Conservation (phyloP, 2,113 vertebrate species). For the Lucifuga dentata region DNA sequence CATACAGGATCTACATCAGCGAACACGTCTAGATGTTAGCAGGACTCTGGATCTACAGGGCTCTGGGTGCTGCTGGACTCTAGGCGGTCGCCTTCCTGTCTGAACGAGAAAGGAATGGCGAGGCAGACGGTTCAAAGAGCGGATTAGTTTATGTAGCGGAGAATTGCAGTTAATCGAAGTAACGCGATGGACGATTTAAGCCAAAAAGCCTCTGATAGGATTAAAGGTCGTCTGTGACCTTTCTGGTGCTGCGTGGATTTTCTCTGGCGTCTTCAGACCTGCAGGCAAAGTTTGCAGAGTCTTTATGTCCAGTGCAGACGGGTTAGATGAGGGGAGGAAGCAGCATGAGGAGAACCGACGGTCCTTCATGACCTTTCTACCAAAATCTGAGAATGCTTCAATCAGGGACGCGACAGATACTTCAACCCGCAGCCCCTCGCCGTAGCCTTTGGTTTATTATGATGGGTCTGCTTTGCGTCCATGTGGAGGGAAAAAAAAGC, state of each 20-base stretch:
- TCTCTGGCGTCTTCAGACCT: too few species aligned
- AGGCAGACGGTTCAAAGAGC: neutral
- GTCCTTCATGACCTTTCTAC: neutral
- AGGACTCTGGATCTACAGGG: conserved; percentile 8
- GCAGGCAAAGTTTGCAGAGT: too few species aligned
- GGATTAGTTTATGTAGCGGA: neutral
- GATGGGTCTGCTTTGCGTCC: conserved; percentile 10
- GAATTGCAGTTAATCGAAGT: conserved; percentile 13
- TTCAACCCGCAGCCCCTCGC: neutral
- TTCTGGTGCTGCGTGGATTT: conserved; percentile 19
- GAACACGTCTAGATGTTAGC: neutral
- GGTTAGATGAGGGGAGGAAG: too few species aligned
- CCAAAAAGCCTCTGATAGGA: too few species aligned
- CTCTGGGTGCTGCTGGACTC: conserved; percentile 21
- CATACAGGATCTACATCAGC: neutral
- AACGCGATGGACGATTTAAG: too few species aligned
- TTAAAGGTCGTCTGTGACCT: neutral
- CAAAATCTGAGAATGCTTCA: neutral
- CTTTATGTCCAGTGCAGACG: neutral
- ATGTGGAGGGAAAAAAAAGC: conserved; percentile 9
- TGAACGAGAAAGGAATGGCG: conserved; percentile 6
- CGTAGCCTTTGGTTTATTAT: conserved; percentile 37
- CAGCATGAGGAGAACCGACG: neutral
- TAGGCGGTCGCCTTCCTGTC: conserved; percentile 11
- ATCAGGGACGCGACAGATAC: neutral